These are phyloP conservation scores for Lampris megalopsis DNA, from an alignment of 2,113 vertebrate genomes.

Conservation along the genomic window DNA sequence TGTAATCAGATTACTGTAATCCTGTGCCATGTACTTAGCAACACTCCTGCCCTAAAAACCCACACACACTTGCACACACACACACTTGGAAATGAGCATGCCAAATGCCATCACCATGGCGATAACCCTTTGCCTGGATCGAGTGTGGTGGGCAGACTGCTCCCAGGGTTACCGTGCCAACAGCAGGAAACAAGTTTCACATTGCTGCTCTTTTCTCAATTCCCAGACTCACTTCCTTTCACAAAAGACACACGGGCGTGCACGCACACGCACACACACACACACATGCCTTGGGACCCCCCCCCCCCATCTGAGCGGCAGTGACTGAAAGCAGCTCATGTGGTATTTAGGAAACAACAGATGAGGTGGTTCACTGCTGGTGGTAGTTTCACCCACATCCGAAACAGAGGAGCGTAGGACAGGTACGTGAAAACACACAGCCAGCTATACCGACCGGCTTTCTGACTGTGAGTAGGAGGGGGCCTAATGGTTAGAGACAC, in stretches of 20 bases:
- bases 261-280: constrained; percentile 11
- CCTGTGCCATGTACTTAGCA: neutral
- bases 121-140: constrained; percentile 80
- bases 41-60: neutral
- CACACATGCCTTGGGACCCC: constrained; percentile 36
- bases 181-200: constrained; percentile 68
- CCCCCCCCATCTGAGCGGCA: constrained; percentile 28
- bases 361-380: constrained; percentile 54
- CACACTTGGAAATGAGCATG: constrained; percentile 57
- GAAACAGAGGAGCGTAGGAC: constrained; percentile 39
- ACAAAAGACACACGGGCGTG: constrained; percentile 20
- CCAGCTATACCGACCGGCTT: constrained; percentile 10
- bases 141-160: constrained; percentile 64
- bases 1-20: no score
- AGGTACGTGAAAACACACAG: constrained; percentile 49
- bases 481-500: neutral
- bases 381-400: constrained; percentile 51
- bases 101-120: constrained; percentile 80
- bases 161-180: constrained; percentile 66
- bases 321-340: constrained; percentile 37
- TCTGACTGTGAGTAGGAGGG: constrained; percentile 6
- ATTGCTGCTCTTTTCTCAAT: constrained; percentile 56
- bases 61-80: constrained; percentile 14
- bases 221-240: constrained; percentile 68
- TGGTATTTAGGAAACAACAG: constrained; percentile 40